These are phyloP conservation scores for Pangasianodon gigas DNA, from an alignment of 2,113 vertebrate species.

Conservation along the genomic window DNA sequence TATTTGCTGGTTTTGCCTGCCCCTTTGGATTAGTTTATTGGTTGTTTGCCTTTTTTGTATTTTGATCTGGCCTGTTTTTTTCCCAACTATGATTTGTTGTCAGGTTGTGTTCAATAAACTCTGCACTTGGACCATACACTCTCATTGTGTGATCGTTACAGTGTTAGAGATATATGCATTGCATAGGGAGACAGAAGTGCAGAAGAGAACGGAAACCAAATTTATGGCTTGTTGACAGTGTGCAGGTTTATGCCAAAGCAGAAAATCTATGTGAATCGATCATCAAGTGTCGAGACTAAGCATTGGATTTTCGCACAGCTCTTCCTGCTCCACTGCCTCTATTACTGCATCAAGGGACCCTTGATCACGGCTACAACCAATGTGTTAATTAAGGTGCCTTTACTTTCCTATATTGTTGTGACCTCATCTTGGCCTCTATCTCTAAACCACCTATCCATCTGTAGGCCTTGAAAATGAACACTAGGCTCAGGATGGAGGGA, in stretches of 20 bases:
- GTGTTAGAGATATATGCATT: constrained; percentile 61
- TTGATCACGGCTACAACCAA: constrained; percentile 71
- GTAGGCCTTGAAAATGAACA: constrained; percentile 23
- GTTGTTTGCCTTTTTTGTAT: not conserved
- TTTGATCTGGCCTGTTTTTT: not conserved
- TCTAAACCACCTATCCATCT: constrained; percentile 54
- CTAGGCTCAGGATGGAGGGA: not conserved
- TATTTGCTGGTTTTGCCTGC: not conserved
- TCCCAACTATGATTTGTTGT: not conserved
- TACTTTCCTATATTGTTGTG: constrained; percentile 68
- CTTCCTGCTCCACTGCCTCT: constrained; percentile 32
- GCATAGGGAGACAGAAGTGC: constrained; percentile 50
- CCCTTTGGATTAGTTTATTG: not conserved
- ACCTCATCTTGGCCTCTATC: constrained; percentile 63
- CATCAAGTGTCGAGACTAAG: constrained; percentile 59
- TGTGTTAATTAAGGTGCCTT: constrained; percentile 75
- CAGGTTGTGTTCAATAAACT: not conserved
- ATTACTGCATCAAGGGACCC: constrained; percentile 66
- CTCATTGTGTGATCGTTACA: not conserved
- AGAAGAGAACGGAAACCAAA: constrained; percentile 56
- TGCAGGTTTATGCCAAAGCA: constrained; percentile 73
- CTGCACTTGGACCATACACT: not conserved
- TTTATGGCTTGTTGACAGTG: constrained; percentile 68
- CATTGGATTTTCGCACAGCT: constrained; percentile 59
- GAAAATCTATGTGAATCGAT: constrained; percentile 74